These are phyloP conservation scores for Diloba caeruleocephala DNA, from an alignment of 2,888 invertebrate species.

Conservation along the genomic window DNA sequence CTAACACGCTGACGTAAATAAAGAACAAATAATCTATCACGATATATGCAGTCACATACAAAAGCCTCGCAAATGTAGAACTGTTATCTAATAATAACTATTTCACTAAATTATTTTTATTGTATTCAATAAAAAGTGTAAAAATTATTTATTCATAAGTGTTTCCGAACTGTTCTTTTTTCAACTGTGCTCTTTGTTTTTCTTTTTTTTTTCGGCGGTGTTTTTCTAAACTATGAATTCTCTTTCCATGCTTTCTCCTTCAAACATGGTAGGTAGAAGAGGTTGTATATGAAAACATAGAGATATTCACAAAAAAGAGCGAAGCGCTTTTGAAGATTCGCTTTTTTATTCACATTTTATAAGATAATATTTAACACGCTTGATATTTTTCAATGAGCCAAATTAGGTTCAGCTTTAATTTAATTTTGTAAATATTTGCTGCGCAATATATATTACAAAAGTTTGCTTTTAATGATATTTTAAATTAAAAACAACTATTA, in stretches of 20 bases:
- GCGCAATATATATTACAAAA: conserved; percentile 26
- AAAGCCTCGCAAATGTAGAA: conserved; percentile 28
- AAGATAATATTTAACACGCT: conserved; percentile 42
- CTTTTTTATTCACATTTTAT: conserved; percentile 37
- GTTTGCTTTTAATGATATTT: conserved; percentile 31
- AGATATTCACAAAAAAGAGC: conserved; percentile 40
- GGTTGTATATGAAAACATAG: conserved; percentile 86
- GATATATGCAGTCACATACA: conserved; percentile 28
- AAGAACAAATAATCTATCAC: conserved; percentile 50
- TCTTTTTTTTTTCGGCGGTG: conserved; percentile 58
- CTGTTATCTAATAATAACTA: conserved; percentile 3
- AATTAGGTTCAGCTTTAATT: conserved; percentile 40
- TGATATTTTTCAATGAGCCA: conserved; percentile 40
- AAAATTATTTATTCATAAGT: conserved; percentile 11
- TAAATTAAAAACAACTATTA: conserved; percentile 21
- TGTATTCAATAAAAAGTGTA: conserved; percentile 13
- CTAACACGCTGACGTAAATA: conserved; percentile 48
- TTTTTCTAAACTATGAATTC: conserved; percentile 83
- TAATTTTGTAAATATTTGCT: conserved; percentile 41
- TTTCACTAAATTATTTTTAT: conserved; percentile 2
- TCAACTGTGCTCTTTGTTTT: conserved; percentile 58
- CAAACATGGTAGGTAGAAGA: conserved; percentile 89
- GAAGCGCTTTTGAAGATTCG: conserved; percentile 45
- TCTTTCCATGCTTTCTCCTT: conserved; percentile 88
- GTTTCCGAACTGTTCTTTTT: conserved; percentile 56